These are phyloP conservation scores for Fulica atra DNA, from an alignment of 2,113 vertebrate genomes.

Conservation along the genomic window DNA sequence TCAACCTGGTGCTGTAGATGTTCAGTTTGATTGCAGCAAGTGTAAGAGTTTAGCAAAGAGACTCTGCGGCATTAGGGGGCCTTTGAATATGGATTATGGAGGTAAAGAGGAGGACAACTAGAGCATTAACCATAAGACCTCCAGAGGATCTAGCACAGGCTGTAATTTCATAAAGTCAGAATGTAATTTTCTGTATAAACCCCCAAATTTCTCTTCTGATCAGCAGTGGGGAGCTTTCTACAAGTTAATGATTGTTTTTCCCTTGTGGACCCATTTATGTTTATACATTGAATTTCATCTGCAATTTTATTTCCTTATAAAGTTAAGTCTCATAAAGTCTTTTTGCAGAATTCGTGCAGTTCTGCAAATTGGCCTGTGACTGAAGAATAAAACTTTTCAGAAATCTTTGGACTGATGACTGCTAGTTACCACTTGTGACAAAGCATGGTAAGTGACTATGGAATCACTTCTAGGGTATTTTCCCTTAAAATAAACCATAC, in stretches of 20 bases:
- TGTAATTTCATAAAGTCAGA: not conserved
- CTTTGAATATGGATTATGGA: not conserved
- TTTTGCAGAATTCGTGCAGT: not conserved
- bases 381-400: not conserved
- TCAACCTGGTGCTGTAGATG: not conserved
- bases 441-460: not conserved
- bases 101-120: not conserved
- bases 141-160: not conserved
- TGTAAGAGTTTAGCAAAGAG: not conserved
- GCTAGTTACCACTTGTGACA: not conserved
- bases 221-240: not conserved
- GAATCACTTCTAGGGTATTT: not conserved
- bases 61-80: rapidly evolving
- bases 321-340: not conserved
- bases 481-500: not conserved
- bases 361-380: not conserved
- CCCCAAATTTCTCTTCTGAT: not conserved
- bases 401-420: not conserved
- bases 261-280: not conserved
- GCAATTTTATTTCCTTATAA: not conserved
- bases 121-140: not conserved
- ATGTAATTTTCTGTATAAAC: not conserved
- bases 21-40: not conserved
- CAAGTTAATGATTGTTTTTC: not conserved
- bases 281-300: not conserved